A percentile compares a stretch with the other conserved stretches of the same genome.
phyloP scores from a whole-genome alignment of 2,888 invertebrate species.

The Coleophora deauratella region DNA sequence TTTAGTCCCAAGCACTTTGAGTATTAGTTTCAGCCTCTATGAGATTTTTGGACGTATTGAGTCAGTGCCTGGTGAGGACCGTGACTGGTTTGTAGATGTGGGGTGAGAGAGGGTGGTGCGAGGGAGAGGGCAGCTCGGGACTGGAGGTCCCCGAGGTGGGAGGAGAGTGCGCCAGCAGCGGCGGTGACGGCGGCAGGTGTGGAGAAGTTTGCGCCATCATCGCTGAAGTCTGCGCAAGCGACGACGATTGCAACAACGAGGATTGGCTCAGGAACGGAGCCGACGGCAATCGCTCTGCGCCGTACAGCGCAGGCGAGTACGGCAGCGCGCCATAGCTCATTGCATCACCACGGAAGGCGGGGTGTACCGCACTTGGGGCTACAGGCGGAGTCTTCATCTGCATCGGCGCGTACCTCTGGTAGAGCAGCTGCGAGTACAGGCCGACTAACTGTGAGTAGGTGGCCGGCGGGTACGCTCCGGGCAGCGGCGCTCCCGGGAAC shows the following conservation, averaged over 20 bases:
- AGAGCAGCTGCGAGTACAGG: slow-evolving; percentile 77
- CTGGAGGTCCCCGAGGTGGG: slow-evolving; percentile 53
- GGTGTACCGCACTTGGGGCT: slow-evolving; percentile 69
- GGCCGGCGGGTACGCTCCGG: slow-evolving; percentile 73
- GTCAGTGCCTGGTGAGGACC: slow-evolving; percentile 70
- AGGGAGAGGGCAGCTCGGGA: slow-evolving; percentile 54
- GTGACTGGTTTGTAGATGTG: slow-evolving; percentile 74
- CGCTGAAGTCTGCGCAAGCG: slow-evolving; percentile 30
- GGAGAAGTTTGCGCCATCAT: slow-evolving; percentile 40
- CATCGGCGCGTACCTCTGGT: slow-evolving; percentile 78
- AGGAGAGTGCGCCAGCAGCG: slow-evolving; percentile 47
- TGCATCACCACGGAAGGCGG: slow-evolving; percentile 60
- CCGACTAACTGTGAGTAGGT: slow-evolving; percentile 74
- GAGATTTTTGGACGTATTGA: slow-evolving; percentile 17
- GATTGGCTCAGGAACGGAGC: slow-evolving; percentile 42
- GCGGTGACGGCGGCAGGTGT: slow-evolving; percentile 56
- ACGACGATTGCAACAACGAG: slow-evolving; percentile 37
- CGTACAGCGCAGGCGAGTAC: slow-evolving; percentile 51
- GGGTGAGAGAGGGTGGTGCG: slow-evolving; percentile 53
- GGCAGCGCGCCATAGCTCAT: slow-evolving; percentile 54
- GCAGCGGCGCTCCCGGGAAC: slow-evolving; percentile 76
- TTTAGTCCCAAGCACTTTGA: slow-evolving; percentile 30
- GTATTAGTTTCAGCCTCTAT: slow-evolving; percentile 30
- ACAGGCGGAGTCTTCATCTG: slow-evolving; percentile 68
- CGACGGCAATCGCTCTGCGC: slow-evolving; percentile 42